phyloP scores from a whole-genome alignment of 2,888 invertebrate species.

The Lepeophtheirus nordmannii region DNA sequence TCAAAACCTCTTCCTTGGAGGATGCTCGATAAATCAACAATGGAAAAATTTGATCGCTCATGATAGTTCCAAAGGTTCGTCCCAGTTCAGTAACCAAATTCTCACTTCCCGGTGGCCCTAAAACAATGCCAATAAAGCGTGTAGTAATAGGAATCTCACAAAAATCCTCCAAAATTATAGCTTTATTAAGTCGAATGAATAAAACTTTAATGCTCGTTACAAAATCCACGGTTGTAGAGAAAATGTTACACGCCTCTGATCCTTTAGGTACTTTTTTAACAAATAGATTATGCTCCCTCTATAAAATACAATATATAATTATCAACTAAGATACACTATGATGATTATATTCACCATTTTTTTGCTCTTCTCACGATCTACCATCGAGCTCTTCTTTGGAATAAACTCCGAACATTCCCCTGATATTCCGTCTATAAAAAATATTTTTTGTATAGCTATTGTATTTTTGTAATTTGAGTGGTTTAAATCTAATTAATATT shows the following conservation, averaged over 20 bases:
- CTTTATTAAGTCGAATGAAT: slow-evolving; percentile 40
- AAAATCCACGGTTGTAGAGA: slow-evolving; percentile 43
- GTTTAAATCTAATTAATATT: no score
- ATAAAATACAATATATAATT: no score
- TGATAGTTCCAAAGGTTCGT: slow-evolving; percentile 13
- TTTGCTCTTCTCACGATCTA: slow-evolving; percentile 10
- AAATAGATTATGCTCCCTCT: slow-evolving; percentile 31
- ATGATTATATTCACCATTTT: neutral
- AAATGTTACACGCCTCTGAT: slow-evolving; percentile 42
- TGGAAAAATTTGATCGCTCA: slow-evolving; percentile 27
- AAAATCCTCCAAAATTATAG: slow-evolving; percentile 40
- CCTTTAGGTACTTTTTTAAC: slow-evolving; percentile 42
- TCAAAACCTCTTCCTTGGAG: slow-evolving; percentile 29
- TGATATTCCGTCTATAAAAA: no score
- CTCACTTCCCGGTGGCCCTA: slow-evolving; percentile 34
- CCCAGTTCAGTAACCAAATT: neutral
- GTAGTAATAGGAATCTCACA: slow-evolving; percentile 43
- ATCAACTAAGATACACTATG: no score
- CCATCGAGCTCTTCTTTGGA: neutral
- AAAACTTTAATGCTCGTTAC: slow-evolving; percentile 40
- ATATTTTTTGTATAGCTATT: no score
- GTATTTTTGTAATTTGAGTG: no score
- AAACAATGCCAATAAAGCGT: slow-evolving; percentile 39
- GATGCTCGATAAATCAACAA: slow-evolving; percentile 29
- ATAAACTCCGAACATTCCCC: no score